A percentile compares a stretch with the other conserved stretches of the same genome.
phyloP scores from a whole-genome alignment of 2,888 invertebrate genomes.

The Xanthorhoe spadicearia region DNA sequence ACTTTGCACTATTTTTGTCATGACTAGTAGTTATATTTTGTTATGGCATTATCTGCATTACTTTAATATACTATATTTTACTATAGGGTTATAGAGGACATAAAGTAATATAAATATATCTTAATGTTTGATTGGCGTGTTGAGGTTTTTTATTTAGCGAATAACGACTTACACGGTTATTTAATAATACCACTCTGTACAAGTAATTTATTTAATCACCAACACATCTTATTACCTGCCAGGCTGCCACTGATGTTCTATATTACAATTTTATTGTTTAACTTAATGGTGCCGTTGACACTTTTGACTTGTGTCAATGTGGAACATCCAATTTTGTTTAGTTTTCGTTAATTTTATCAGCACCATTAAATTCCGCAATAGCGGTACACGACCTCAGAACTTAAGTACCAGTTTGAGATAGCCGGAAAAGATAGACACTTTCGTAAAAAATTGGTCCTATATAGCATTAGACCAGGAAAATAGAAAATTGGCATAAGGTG shows the following conservation, averaged over 20 bases:
- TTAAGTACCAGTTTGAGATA: too few species aligned
- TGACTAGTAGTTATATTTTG: too few species aligned
- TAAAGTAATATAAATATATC: neutral
- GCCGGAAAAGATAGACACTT: too few species aligned
- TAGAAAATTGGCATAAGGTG: too few species aligned
- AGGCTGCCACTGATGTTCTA: neutral
- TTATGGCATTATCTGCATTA: too few species aligned
- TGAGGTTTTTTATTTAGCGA: neutral
- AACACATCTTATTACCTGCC: conserved; percentile 13
- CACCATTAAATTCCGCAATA: too few species aligned
- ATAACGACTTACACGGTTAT: neutral
- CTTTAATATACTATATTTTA: too few species aligned
- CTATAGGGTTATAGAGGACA: neutral
- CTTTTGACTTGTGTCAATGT: neutral
- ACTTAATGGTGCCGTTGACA: conserved; percentile 25
- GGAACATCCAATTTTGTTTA: conserved; percentile 1
- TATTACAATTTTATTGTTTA: conserved; percentile 1
- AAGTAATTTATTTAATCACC: conserved; percentile 18
- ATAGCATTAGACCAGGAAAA: too few species aligned
- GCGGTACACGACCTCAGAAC: too few species aligned
- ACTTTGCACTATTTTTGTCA: too few species aligned
- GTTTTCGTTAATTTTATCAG: too few species aligned
- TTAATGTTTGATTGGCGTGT: conserved; percentile 51
- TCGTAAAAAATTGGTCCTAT: too few species aligned
- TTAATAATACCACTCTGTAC: conserved; percentile 22